Evolutionary conservation across 2,797 vertebrate genomes (phyloP), one percentile per base, ranked within the genome.

Genomic region (Salarias fasciatus): DNA sequence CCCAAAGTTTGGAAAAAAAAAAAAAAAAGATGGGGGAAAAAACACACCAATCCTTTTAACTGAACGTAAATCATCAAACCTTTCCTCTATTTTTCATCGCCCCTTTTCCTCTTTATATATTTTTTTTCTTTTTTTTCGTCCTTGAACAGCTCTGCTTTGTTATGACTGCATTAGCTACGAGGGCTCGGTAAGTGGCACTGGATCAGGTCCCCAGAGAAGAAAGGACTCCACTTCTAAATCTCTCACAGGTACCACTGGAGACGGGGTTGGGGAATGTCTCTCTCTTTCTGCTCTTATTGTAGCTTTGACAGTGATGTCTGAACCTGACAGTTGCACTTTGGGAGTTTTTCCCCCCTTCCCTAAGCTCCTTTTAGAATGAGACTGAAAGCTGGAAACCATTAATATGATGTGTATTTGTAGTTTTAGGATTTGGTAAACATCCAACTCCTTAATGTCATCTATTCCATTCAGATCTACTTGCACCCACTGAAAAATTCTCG

Each of bases 171-270:
- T 93, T 92, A 93, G 91, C 92, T 88, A 90, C 85, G 92, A 91
- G 90, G 90, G 90, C 84, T 82, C 89, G 75, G 75, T 92, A 88
- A 89, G 69, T 90, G 89, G 82, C 91, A 89, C 89, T 88, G 91
- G 90, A 93, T 83, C 91, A 85, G 89, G 63, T 94, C 95, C 78
- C 94, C 92, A 80, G 92, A 93, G 95, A 95, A 95, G 96, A 87
- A 95, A 94, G 88, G 95, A 95, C 79, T 81, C 92, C 72, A 94
- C 94, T 82, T 94, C 95, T 90, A 96, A 96, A 92, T 93, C 96
- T 63, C 95, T 95, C 80, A 95, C 95, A 86, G 97, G 96, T 98
- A 93, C 91, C 86, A 68, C 5, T 69, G 78, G 74, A 87, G 78
- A 80, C 13, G 69, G 84, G 88, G 82, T 49, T 73, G 78, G 83